Evolutionary conservation across 2,113 vertebrate genomes (phyloP), one percentile per base, ranked within the genome.

Genomic region (Arvicanthis niloticus): DNA sequence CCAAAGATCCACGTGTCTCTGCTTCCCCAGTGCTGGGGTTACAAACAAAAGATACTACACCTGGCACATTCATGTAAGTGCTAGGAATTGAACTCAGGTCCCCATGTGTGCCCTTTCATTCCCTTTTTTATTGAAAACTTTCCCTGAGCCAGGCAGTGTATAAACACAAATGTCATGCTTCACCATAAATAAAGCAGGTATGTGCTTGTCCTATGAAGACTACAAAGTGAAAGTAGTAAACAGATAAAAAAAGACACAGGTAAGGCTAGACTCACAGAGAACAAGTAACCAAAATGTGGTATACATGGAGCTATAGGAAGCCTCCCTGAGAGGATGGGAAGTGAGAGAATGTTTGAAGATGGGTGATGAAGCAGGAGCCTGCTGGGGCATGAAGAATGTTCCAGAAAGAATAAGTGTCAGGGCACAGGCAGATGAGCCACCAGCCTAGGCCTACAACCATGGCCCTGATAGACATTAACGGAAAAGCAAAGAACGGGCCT

Each of bases 81-180:
- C 53, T 53, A 31, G 48, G 22, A 26, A 60, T 60, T 82, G 22
- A 60, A 29, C 80, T 60, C 37, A 5, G 37, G 56, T 16, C 56
- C 56, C 40, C n/a, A 15, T 60, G 51, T 11, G 10, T 11, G 10
- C 51, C 51, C 51, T 51, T 51, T n/a, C n/a, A 26, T 34, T 77
- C 26, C 24, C 40, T 22, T 45, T 9, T n/a, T 37, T 26, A 37
- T 86, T 56, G 67, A 72, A 70, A 11, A 8, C 17, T 0, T 37
- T 1, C 80, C 7, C 0, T 21, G 31, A 26, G 26, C 15, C 53
- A 42, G 26, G 73, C 2, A 10, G 2, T 16, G 3, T 3, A 5
- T 0, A n/a, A 56, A 85, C 68, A 13, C 24, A 1, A n/a, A 67
- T 24, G 7, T 48, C 15, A 31, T 0, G 0, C 1, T 11, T 0